Conservation (phyloP, 2,113 vertebrate species). For the Ochotona princeps region DNA sequence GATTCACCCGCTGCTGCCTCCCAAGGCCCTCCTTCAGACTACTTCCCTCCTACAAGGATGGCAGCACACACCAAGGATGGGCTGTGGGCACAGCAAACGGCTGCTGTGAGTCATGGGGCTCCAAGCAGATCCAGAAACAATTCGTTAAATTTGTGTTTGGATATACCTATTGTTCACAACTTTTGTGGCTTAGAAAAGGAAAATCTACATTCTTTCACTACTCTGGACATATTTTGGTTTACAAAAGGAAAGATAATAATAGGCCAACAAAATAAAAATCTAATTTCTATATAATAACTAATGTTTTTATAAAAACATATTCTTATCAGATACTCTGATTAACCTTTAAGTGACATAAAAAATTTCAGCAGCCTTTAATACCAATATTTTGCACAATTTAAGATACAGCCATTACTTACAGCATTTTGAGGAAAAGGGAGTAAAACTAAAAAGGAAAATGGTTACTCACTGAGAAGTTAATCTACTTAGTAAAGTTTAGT, state of each 20-base stretch:
- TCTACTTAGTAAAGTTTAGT: conserved; percentile 70
- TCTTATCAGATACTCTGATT: conserved; percentile 85
- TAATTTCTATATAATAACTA: conserved; percentile 80
- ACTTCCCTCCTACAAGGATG: not conserved
- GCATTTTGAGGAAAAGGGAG: conserved; percentile 77
- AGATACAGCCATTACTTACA: conserved; percentile 76
- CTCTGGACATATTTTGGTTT: conserved; percentile 55
- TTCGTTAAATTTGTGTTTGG: conserved; percentile 6
- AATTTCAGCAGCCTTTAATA: conserved; percentile 76
- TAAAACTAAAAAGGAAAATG: conserved; percentile 51
- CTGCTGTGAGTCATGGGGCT: not conserved
- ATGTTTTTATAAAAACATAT: conserved; percentile 84
- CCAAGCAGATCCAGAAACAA: conserved; percentile 28
- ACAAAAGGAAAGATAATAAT: conserved; percentile 62
- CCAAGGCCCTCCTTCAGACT: not conserved
- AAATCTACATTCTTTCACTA: conserved; percentile 43
- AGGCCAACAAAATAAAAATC: conserved; percentile 78
- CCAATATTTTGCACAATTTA: conserved; percentile 85
- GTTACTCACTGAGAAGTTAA: conserved; percentile 75
- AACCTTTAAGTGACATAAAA: conserved; percentile 82
- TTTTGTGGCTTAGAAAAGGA: conserved; percentile 53
- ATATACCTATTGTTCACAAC: conserved; percentile 35
- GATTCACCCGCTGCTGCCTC: not conserved
- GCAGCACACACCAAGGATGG: not conserved
- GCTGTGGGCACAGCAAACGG: not conserved